Evolutionary conservation across 1,140 invertebrate genomes (phyloP), one percentile per base, ranked within the genome.

Genomic region (Fopius arisanus): DNA sequence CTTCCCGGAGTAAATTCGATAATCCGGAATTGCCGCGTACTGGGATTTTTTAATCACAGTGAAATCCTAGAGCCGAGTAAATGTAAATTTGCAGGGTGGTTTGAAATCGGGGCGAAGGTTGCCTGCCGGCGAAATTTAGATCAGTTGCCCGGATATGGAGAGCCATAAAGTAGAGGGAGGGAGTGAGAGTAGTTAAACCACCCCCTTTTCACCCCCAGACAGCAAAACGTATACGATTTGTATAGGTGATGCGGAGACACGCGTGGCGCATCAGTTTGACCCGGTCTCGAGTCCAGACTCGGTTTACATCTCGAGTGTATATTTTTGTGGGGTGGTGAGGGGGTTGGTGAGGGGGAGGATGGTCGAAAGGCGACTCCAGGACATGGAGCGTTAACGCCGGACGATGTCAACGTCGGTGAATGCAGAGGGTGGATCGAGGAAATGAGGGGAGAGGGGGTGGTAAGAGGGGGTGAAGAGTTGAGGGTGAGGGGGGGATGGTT

Each of bases 191-290:
- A 23, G 10, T 41, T 59, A n/a, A 28, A 40, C 1, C 41, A 12
- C 7, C 43, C 14, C 43, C 43, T n/a, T 16, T 14, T 12, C 41
- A 12, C 41, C 51, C 51, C 19, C 21, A 59, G 54, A 59, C 54
- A 23, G 54, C 54, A 59, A 59, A 59, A 59, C 54, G 54, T 59
- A 59, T 14, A 59, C 54, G 10, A 5, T 3, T 59, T 59, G 63
- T 63, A 63, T 71, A 54, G 63, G 28, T 21, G 31, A 29, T 10
- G 63, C 3, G 68, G 59, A 59, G 31, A 75, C 28, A 65, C 67
- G 67, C 67, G 72, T 69, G 72, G 67, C 33, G 51, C 73, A 71
- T 75, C 63, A 71, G 31, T 75, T 75, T 75, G 63, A 70, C 59
- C 68, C 40, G 67, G 54, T 74, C 51, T 59, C 19, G 1, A 51